Conservation (phyloP, 2,888 invertebrate species). For the Calameuta idolon region DNA sequence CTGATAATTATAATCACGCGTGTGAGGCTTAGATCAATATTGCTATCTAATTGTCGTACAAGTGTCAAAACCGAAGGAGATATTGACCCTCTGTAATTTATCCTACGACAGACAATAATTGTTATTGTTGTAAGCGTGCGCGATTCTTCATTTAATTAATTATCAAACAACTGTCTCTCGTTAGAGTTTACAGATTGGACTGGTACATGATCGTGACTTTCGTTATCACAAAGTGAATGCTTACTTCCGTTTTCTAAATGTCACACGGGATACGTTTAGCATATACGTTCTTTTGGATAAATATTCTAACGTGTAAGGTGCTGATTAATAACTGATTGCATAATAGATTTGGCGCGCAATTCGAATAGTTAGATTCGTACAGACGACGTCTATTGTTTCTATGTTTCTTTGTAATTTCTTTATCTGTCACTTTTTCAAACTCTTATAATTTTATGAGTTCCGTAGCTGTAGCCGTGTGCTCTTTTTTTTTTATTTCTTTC, state of each 20-base stretch:
- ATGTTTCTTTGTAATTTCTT: not conserved
- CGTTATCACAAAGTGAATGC: not conserved
- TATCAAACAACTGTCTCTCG: not conserved
- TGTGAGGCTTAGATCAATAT: not conserved
- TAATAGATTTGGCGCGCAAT: not conserved
- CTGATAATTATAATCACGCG: not conserved
- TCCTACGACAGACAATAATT: not conserved
- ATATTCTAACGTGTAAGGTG: not conserved
- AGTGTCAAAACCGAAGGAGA: not conserved
- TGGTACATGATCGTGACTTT: not conserved
- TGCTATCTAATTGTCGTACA: not conserved
- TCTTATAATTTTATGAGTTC: slow-evolving; percentile 29
- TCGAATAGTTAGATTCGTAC: not conserved
- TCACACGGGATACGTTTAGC: not conserved
- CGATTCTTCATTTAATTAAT: not conserved
- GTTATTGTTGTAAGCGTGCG: not conserved
- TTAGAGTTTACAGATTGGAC: not conserved
- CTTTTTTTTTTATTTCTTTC: slow-evolving; percentile 42
- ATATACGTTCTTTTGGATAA: not conserved
- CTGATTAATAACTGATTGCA: not conserved
- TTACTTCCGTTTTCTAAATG: not conserved
- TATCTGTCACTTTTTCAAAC: not conserved
- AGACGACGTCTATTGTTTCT: not conserved
- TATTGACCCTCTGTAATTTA: not conserved
- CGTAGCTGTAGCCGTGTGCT: slow-evolving; percentile 32